These are phyloP conservation scores for Furcifer pardalis DNA, from an alignment of 2,797 vertebrate species.

Conservation along the genomic window DNA sequence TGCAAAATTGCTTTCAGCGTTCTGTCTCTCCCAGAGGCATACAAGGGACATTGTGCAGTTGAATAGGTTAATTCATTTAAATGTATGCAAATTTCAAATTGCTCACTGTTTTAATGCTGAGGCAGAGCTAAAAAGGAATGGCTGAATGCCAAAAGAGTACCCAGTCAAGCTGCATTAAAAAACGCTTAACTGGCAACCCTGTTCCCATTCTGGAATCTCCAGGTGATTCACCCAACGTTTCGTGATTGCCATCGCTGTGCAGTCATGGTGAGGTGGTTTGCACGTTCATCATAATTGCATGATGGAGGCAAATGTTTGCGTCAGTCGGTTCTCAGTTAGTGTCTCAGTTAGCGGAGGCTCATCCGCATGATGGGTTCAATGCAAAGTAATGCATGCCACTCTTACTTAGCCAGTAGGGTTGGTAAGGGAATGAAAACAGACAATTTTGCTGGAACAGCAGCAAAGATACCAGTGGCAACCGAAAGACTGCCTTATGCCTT, in stretches of 20 bases:
- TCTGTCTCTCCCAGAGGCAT: conserved; percentile 10
- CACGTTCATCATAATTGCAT: conserved; percentile 6
- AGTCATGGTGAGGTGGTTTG: neutral
- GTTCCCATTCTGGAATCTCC: neutral
- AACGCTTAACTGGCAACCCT: neutral
- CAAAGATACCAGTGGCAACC: neutral
- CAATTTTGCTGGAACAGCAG: neutral
- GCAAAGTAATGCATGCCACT: neutral
- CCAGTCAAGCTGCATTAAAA: conserved; percentile 17
- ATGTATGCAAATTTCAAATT: conserved; percentile 32
- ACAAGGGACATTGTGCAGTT: conserved; percentile 7
- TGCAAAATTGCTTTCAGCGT: neutral
- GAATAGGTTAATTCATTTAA: conserved; percentile 43
- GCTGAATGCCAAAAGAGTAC: conserved; percentile 22
- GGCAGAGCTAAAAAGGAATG: conserved; percentile 21
- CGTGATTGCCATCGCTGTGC: neutral
- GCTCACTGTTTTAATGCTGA: conserved; percentile 22
- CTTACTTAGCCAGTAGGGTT: neutral
- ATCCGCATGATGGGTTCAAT: conserved; percentile 7
- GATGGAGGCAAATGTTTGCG: neutral
- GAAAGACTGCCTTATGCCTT: neutral
- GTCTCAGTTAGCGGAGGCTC: neutral
- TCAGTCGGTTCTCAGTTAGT: neutral
- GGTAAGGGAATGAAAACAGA: conserved; percentile 1
- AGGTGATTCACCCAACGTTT: neutral